These are phyloP conservation scores for Coracias cyanogaster DNA, from an alignment of 2,797 vertebrate genomes.

Conservation along the genomic window DNA sequence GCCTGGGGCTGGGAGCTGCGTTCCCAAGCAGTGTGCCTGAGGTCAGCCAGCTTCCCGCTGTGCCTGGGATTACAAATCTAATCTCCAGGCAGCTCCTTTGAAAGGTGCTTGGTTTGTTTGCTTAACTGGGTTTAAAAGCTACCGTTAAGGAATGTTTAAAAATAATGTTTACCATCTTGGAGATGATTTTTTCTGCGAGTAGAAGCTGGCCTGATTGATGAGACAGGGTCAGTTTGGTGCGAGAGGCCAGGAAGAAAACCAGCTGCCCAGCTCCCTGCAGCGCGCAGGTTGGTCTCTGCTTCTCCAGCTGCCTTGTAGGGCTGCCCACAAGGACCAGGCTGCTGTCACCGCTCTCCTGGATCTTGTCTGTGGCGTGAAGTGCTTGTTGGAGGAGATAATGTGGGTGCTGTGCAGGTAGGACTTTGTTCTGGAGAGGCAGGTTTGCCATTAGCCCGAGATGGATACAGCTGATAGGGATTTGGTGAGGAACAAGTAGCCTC, in stretches of 20 bases:
- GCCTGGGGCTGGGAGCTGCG: background rate
- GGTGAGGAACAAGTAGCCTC: background rate
- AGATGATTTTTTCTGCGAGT: background rate
- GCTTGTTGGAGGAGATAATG: background rate
- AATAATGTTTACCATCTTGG: background rate
- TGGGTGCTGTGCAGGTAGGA: background rate
- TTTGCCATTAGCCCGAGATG: background rate
- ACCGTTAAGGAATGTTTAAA: background rate
- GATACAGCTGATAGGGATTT: background rate
- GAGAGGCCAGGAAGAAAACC: background rate
- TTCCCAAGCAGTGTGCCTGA: background rate
- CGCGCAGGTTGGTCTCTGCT: background rate
- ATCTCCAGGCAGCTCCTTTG: constrained; percentile 14
- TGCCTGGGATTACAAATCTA: background rate
- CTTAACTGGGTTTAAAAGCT: constrained; percentile 11
- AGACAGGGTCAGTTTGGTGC: background rate
- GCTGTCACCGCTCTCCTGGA: background rate
- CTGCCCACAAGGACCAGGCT: background rate
- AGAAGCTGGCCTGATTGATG: background rate
- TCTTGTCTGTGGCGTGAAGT: background rate
- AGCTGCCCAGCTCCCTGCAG: background rate
- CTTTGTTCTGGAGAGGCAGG: background rate
- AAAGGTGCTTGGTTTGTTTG: background rate
- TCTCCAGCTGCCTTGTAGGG: background rate
- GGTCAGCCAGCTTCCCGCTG: background rate